A percentile compares a stretch with the other conserved stretches of the same genome.
Evolutionary conservation across 1,140 invertebrate species (phyloP).

Genomic region (Drosophila willistoni): DNA sequence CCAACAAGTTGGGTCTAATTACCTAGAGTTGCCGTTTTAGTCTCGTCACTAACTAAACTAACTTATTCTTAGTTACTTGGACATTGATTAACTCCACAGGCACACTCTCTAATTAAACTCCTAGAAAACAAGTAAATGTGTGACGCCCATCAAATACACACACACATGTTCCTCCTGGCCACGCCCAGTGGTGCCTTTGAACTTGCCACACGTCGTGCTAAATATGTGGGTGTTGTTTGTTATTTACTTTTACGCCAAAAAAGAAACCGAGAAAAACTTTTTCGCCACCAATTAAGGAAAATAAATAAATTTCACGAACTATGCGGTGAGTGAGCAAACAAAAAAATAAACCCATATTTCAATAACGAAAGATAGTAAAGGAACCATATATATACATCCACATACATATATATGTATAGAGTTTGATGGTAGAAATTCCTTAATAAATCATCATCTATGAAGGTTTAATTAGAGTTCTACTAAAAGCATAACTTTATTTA

Average conservation of each 20-base stretch:
- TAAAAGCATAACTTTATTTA: too few species aligned
- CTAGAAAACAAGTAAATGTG: conserved; percentile 4
- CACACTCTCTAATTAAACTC: conserved; percentile 39
- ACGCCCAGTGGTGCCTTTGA: conserved; percentile 49
- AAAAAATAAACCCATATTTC: conserved; percentile 56
- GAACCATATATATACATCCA: neutral
- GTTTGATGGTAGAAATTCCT: neutral
- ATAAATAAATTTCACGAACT: conserved; percentile 49
- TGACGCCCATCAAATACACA: conserved; percentile 30
- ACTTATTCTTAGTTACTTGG: conserved; percentile 1
- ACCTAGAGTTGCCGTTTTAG: neutral
- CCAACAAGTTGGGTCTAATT: neutral
- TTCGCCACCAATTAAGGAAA: conserved; percentile 61
- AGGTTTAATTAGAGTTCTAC: neutral
- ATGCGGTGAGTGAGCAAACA: conserved; percentile 13
- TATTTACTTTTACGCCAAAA: conserved; percentile 41
- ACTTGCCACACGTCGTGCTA: conserved; percentile 34
- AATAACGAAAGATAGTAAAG: conserved; percentile 22
- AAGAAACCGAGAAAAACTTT: conserved; percentile 37
- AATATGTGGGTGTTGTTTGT: conserved; percentile 21
- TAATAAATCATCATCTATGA: too few species aligned
- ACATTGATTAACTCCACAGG: conserved; percentile 17
- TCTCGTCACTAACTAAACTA: neutral
- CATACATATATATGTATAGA: too few species aligned
- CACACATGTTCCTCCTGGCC: conserved; percentile 19